Percentiles rank a stretch among this genome's conserved stretches.
Evolutionary conservation across 2,113 vertebrate species (phyloP).

Genomic region (Cacatua alba): DNA sequence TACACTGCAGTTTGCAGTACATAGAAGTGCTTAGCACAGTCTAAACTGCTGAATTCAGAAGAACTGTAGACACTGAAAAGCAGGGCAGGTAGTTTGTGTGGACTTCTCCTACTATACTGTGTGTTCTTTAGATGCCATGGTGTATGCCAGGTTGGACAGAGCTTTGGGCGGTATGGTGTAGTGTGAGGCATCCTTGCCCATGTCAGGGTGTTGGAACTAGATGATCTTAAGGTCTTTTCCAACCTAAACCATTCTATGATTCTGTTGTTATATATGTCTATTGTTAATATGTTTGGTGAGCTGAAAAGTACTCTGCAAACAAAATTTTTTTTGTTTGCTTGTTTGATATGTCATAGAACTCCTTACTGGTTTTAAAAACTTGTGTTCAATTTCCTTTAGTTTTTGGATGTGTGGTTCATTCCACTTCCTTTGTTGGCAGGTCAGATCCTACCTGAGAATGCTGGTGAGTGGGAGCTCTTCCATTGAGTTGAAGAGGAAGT

Average conservation of each 20-base stretch:
- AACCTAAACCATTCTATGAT: not conserved
- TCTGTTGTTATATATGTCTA: not conserved
- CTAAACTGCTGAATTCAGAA: not conserved
- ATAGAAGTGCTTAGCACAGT: not conserved
- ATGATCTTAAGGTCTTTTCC: not conserved
- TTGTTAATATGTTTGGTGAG: not conserved
- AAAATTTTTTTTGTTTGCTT: not conserved
- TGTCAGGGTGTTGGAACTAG: not conserved
- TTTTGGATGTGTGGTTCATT: not conserved
- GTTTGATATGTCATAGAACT: not conserved
- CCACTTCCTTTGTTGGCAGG: not conserved
- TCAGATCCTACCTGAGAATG: not conserved
- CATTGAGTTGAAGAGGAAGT: not conserved
- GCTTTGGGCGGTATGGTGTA: not conserved
- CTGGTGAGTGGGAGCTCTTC: not conserved
- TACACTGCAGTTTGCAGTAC: not conserved
- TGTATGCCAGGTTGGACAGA: not conserved
- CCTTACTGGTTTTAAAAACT: not conserved
- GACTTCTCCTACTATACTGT: accelerated
- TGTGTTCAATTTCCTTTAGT: not conserved
- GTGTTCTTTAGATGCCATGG: not conserved
- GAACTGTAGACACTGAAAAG: not conserved
- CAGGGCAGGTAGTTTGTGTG: not conserved
- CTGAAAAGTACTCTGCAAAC: not conserved
- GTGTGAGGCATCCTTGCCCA: not conserved